Evolutionary conservation across 2,888 invertebrate genomes (phyloP).

Genomic region (Rhingia rostrata): DNA sequence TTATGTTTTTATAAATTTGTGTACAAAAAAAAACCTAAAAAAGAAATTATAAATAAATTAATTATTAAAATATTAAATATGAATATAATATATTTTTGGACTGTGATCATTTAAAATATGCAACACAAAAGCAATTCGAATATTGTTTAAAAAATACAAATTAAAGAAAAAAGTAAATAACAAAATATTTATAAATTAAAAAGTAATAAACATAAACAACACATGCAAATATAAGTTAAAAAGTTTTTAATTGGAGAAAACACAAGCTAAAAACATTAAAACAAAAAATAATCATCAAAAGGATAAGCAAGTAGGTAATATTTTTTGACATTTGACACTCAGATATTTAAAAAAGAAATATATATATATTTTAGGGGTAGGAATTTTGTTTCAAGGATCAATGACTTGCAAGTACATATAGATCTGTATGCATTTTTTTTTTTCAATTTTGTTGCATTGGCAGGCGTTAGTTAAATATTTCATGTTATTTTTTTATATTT

Average conservation of each 20-base stretch:
- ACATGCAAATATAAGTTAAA: constrained; percentile 27
- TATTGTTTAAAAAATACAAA: constrained; percentile 64
- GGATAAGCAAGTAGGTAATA: constrained; percentile 7
- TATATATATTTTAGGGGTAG: constrained; percentile 14
- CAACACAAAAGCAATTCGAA: constrained; percentile 76
- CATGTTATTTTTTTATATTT: constrained; percentile 10
- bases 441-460: constrained; percentile 25
- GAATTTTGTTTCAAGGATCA: constrained; percentile 25
- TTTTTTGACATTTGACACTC: constrained; percentile 19
- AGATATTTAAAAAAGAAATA: constrained; percentile 1
- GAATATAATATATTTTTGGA: constrained; percentile 73
- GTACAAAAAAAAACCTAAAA: constrained; percentile 47
- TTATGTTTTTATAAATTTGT: constrained; percentile 48
- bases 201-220: not conserved
- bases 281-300: constrained; percentile 7
- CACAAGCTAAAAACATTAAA: not conserved
- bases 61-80: constrained; percentile 39
- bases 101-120: constrained; percentile 76
- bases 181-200: constrained; percentile 7
- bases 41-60: constrained; percentile 27
- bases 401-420: constrained; percentile 15
- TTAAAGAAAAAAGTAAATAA: constrained; percentile 25
- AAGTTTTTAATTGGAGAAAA: constrained; percentile 21
- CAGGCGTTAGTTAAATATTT: constrained; percentile 1
- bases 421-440: constrained; percentile 32